These are phyloP conservation scores for Lampris megalopsis DNA, from an alignment of 2,113 vertebrate genomes.

Conservation along the genomic window DNA sequence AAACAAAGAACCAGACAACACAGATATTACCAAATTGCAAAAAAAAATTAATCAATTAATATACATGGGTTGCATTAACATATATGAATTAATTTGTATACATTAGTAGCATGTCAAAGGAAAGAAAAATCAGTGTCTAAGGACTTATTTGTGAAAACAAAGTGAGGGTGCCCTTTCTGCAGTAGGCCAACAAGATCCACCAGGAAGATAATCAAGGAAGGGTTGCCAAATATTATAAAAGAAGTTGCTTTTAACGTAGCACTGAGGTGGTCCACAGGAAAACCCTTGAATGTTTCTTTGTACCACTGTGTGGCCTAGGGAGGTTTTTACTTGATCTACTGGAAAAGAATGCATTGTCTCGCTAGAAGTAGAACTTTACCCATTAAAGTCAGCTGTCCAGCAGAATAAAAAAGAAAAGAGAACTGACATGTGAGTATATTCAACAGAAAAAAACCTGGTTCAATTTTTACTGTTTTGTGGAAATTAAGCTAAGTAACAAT, in stretches of 20 bases:
- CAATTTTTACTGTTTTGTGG: too few species aligned
- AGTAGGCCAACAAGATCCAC: not conserved
- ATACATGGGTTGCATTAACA: conserved; percentile 2
- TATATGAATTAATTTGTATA: not conserved
- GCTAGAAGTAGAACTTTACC: too few species aligned
- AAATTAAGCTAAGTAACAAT: too few species aligned
- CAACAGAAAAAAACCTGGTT: too few species aligned
- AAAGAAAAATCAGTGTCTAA: too few species aligned
- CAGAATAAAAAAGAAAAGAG: too few species aligned
- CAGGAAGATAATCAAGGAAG: not conserved
- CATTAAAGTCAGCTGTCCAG: too few species aligned
- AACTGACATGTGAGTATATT: too few species aligned
- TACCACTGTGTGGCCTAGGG: too few species aligned
- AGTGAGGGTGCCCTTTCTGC: not conserved
- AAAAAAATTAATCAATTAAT: not conserved
- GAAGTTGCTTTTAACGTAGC: not conserved
- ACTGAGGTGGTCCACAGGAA: not conserved
- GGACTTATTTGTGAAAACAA: not conserved
- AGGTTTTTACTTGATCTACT: too few species aligned
- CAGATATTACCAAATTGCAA: not conserved
- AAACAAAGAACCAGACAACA: conserved; percentile 68
- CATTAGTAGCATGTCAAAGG: conserved; percentile 1
- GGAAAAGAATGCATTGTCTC: too few species aligned
- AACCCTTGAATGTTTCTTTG: too few species aligned
- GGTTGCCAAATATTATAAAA: not conserved